Evolutionary conservation across 2,888 invertebrate species (phyloP).

Genomic region (Drosophila nigricruria): DNA sequence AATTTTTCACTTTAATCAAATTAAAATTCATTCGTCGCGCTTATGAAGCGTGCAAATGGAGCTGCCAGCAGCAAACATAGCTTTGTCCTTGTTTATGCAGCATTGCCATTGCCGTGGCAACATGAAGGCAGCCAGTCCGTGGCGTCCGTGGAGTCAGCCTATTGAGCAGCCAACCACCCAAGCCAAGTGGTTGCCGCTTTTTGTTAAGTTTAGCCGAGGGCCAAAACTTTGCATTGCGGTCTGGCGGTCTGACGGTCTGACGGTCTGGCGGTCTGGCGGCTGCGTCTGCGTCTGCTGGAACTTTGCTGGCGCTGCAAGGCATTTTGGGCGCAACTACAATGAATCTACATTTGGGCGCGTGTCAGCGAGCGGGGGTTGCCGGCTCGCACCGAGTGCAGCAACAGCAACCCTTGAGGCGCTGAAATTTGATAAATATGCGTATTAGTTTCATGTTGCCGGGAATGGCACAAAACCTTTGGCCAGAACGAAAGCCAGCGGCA

Average conservation of each 20-base stretch:
- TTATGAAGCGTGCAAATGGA: slow-evolving; percentile 75
- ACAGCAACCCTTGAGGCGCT: slow-evolving; percentile 64
- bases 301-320: slow-evolving; percentile 61
- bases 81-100: slow-evolving; percentile 37
- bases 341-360: slow-evolving; percentile 59
- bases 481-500: slow-evolving; percentile 25
- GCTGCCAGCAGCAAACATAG: slow-evolving; percentile 21
- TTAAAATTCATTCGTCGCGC: slow-evolving; percentile 84
- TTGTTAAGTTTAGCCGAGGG: slow-evolving; percentile 65
- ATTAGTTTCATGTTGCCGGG: slow-evolving; percentile 72
- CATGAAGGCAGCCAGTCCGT: too few relatives aligned
- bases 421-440: slow-evolving; percentile 81
- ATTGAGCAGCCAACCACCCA: slow-evolving; percentile 45
- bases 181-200: slow-evolving; percentile 50
- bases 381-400: slow-evolving; percentile 21
- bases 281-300: slow-evolving; percentile 9
- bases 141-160: slow-evolving; percentile 22
- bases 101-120: slow-evolving; percentile 46
- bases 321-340: slow-evolving; percentile 63
- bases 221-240: slow-evolving; percentile 76
- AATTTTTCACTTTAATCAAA: slow-evolving; percentile 83
- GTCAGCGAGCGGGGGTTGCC: neutral
- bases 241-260: too few relatives aligned
- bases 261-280: slow-evolving; percentile 62
- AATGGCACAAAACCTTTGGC: slow-evolving; percentile 1